These are phyloP conservation scores for Latrodectus elegans DNA, from an alignment of 2,888 invertebrate species.

Conservation along the genomic window DNA sequence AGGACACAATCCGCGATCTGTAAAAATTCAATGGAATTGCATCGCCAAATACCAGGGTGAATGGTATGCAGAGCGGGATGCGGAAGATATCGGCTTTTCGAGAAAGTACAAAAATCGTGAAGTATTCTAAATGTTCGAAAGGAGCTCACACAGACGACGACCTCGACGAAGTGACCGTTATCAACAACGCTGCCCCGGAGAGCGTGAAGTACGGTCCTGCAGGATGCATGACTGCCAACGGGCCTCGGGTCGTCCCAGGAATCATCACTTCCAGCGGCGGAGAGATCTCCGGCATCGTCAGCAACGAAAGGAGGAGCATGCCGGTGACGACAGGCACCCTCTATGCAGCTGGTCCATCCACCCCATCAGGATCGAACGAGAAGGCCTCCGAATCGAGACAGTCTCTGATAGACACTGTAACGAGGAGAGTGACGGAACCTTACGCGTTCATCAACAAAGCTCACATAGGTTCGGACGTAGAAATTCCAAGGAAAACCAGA, in stretches of 20 bases:
- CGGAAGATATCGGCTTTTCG: slow-evolving; percentile 65
- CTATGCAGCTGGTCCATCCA: slow-evolving; percentile 69
- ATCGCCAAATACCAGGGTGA: neutral
- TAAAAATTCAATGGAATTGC: neutral
- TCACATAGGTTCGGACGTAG: slow-evolving; percentile 83
- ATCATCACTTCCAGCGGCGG: slow-evolving; percentile 70
- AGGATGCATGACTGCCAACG: slow-evolving; percentile 78
- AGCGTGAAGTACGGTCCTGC: slow-evolving; percentile 80
- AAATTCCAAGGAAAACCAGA: slow-evolving; percentile 81
- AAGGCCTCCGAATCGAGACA: slow-evolving; percentile 79
- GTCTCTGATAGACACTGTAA: slow-evolving; percentile 83
- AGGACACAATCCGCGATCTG: neutral
- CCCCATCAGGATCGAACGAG: slow-evolving; percentile 70
- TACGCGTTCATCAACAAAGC: slow-evolving; percentile 82
- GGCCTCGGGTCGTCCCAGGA: slow-evolving; percentile 80
- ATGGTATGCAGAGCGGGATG: slow-evolving; percentile 48
- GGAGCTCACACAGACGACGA: slow-evolving; percentile 73
- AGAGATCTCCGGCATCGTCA: slow-evolving; percentile 69
- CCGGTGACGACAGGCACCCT: neutral
- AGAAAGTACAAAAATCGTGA: slow-evolving; percentile 72
- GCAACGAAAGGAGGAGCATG: slow-evolving; percentile 29
- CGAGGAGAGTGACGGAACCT: slow-evolving; percentile 84
- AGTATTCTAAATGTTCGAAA: slow-evolving; percentile 75
- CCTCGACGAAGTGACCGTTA: slow-evolving; percentile 79
- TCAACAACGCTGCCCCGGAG: slow-evolving; percentile 78